These are phyloP conservation scores for Hippoglossus stenolepis DNA, from an alignment of 2,113 vertebrate species.

Conservation along the genomic window DNA sequence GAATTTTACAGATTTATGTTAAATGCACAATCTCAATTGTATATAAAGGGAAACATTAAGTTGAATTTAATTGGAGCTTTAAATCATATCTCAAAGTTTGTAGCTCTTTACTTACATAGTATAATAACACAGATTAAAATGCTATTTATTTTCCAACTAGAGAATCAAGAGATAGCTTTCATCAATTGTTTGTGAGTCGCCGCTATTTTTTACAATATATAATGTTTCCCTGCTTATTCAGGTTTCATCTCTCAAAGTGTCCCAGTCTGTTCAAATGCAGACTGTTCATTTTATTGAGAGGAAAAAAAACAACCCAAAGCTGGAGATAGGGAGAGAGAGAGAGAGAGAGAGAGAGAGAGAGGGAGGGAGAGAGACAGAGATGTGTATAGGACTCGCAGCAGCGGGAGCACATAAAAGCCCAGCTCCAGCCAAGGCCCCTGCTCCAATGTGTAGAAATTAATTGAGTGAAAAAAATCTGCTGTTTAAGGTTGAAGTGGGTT, in stretches of 20 bases:
- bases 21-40: too few relatives aligned
- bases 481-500: constrained; percentile 86
- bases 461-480: constrained; percentile 86
- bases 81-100: constrained; percentile 3
- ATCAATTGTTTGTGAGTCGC: constrained; percentile 9
- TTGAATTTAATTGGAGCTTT: not conserved
- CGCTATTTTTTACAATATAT: constrained; percentile 31
- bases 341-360: constrained; percentile 35
- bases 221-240: constrained; percentile 47
- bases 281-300: constrained; percentile 49
- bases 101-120: not conserved
- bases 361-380: constrained; percentile 54
- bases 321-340: constrained; percentile 36
- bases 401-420: constrained; percentile 77
- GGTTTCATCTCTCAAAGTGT: constrained; percentile 47
- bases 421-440: constrained; percentile 76
- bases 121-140: too few relatives aligned
- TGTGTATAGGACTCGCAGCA: constrained; percentile 66
- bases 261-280: constrained; percentile 43
- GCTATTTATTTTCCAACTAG: not conserved
- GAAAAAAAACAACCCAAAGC: constrained; percentile 13
- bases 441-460: constrained; percentile 86
- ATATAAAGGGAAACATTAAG: not conserved
- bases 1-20: not conserved
- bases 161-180: constrained; percentile 31